phyloP scores from a whole-genome alignment of 2,888 invertebrate genomes.

The Ephialtes manifestator region DNA sequence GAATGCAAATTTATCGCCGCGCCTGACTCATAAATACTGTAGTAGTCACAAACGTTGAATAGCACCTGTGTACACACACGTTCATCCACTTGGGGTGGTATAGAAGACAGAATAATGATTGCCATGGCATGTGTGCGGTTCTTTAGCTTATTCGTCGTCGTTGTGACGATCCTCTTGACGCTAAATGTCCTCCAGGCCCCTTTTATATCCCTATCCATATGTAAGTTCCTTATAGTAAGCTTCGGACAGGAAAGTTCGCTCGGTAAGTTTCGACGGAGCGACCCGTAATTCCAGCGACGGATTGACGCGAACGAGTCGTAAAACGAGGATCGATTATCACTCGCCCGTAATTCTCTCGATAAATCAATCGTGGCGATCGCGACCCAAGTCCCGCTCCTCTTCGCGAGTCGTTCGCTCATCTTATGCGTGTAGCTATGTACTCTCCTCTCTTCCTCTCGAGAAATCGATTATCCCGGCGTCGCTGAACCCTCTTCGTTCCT shows the following conservation, averaged over 20 bases:
- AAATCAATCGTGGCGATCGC: slow-evolving; percentile 72
- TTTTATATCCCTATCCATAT: slow-evolving; percentile 21
- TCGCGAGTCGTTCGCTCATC: slow-evolving; percentile 47
- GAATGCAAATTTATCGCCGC: slow-evolving; percentile 77
- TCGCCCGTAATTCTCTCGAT: slow-evolving; percentile 69
- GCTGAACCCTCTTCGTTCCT: slow-evolving; percentile 50
- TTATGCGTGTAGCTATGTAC: not conserved
- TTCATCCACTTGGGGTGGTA: slow-evolving; percentile 45
- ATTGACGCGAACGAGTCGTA: slow-evolving; percentile 71
- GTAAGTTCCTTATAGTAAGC: slow-evolving; percentile 28
- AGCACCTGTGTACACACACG: slow-evolving; percentile 70
- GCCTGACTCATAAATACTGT: slow-evolving; percentile 74
- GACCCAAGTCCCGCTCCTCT: slow-evolving; percentile 45
- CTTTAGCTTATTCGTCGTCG: slow-evolving; percentile 44
- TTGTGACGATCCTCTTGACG: slow-evolving; percentile 51
- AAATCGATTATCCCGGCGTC: slow-evolving; percentile 66
- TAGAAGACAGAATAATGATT: slow-evolving; percentile 67
- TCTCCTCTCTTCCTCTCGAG: slow-evolving; percentile 38
- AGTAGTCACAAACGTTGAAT: slow-evolving; percentile 73
- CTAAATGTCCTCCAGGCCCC: slow-evolving; percentile 51
- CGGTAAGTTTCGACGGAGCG: slow-evolving; percentile 60
- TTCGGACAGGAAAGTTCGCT: slow-evolving; percentile 33
- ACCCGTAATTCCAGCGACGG: slow-evolving; percentile 66
- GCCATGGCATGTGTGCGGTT: slow-evolving; percentile 60
- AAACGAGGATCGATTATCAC: slow-evolving; percentile 75